Conservation (phyloP, 2,113 vertebrate species). For the Agelaius phoeniceus region DNA sequence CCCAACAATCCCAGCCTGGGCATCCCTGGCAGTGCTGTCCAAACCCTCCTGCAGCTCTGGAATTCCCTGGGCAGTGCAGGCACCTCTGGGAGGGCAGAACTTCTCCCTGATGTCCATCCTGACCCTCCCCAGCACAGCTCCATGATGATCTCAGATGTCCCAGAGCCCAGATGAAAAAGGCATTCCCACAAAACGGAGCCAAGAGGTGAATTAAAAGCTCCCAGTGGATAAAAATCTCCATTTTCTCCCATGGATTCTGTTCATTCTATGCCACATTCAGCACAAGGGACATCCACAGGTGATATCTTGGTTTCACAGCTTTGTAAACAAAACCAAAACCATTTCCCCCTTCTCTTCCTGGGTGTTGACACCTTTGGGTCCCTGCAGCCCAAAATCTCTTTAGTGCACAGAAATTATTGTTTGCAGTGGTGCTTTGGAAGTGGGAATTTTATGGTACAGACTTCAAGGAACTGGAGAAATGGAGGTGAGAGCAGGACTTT, state of each 20-base stretch:
- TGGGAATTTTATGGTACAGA: not conserved
- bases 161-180: not conserved
- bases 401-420: not conserved
- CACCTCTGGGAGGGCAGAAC: not conserved
- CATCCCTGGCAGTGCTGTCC: not conserved
- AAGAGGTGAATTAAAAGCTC: not conserved
- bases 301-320: not conserved
- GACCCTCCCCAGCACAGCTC: rapidly evolving
- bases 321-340: not conserved
- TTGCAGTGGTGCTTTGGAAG: not conserved
- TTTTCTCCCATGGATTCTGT: not conserved
- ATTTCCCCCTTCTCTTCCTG: not conserved
- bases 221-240: not conserved
- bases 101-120: rapidly evolving
- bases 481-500: not conserved
- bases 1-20: not conserved
- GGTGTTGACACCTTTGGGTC: not conserved
- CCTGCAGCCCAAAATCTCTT: not conserved
- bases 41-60: not conserved
- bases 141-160: not conserved
- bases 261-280: not conserved
- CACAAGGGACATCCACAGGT: not conserved
- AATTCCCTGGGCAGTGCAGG: not conserved
- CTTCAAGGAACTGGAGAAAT: not conserved
- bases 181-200: not conserved